phyloP scores from a whole-genome alignment of 2,113 vertebrate genomes.

The Lagopus leucura region DNA sequence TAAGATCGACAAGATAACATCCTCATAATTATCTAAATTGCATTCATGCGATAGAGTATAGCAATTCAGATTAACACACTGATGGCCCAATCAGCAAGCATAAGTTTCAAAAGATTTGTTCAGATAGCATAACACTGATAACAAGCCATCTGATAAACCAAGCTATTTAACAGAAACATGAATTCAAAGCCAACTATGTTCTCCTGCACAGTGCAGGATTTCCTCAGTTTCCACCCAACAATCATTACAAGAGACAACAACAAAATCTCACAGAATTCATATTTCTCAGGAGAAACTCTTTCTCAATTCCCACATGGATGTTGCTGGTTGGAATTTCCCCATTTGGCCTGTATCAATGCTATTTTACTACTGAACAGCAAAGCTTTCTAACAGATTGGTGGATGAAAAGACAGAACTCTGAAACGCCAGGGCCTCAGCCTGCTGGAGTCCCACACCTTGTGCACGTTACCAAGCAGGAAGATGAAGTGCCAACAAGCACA shows the following conservation, averaged over 20 bases:
- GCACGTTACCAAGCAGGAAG: background rate
- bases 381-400: background rate
- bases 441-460: background rate
- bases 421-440: background rate
- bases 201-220: background rate
- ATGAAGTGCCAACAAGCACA: background rate
- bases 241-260: background rate
- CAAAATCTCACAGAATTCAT: background rate
- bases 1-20: background rate
- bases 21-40: background rate
- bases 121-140: background rate
- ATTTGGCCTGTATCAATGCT: background rate
- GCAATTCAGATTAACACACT: background rate
- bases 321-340: background rate
- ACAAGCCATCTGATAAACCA: background rate
- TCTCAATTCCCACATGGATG: background rate
- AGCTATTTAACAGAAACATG: background rate
- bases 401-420: background rate
- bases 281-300: background rate
- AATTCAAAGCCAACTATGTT: background rate
- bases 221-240: background rate
- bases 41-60: background rate
- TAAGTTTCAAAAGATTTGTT: fast-evolving
- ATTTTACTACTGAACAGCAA: background rate
- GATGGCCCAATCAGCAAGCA: background rate